Percentiles rank a stretch among this genome's conserved stretches.
Conservation (phyloP, 2,797 vertebrate genomes). For the Nannoperca australis region DNA sequence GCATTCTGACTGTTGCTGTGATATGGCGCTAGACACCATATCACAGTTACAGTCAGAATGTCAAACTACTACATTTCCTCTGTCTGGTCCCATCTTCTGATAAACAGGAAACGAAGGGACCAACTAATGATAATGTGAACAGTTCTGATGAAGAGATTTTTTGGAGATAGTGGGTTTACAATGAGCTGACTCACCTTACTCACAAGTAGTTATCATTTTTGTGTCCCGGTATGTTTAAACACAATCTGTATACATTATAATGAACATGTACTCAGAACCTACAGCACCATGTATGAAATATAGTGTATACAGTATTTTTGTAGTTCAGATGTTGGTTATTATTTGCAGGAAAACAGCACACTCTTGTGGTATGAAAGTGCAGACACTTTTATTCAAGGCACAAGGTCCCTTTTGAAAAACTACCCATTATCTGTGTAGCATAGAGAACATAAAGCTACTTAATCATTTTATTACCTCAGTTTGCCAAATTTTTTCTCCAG, state of each 20-base stretch:
- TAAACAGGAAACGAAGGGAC: background rate
- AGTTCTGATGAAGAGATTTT: background rate
- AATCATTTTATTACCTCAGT: background rate
- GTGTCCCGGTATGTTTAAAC: background rate
- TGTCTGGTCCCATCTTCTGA: constrained; percentile 9
- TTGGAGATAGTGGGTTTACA: background rate
- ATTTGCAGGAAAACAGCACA: constrained; percentile 22
- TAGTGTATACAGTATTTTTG: background rate
- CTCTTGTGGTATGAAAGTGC: constrained; percentile 43
- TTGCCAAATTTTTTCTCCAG: background rate
- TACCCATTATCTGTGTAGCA: background rate
- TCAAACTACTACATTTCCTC: constrained; percentile 4
- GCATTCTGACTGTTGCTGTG: constrained; percentile 5
- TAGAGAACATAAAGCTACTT: background rate
- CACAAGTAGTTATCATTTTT: background rate
- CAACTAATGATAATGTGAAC: background rate
- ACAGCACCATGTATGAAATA: background rate
- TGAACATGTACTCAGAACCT: background rate
- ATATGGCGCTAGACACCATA: constrained; percentile 1
- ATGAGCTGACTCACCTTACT: background rate
- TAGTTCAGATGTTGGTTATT: background rate
- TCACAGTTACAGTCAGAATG: constrained; percentile 35
- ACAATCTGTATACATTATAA: background rate
- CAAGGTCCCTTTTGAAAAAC: background rate
- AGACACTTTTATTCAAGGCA: background rate